Conservation (phyloP, 2,888 invertebrate species). For the Pollenia amentaria region DNA sequence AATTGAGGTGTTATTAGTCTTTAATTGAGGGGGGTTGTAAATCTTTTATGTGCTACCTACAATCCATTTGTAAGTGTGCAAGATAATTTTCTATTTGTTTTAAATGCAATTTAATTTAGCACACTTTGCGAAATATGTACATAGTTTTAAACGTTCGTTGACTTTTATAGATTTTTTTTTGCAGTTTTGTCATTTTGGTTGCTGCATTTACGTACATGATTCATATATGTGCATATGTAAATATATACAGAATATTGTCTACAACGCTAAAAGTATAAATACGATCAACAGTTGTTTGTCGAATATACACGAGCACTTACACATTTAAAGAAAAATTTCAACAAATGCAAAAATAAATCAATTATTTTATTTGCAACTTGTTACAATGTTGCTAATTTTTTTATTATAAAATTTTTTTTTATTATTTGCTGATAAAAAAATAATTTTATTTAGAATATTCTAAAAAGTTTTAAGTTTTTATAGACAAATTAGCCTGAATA, state of each 20-base stretch:
- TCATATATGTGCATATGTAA: constrained; percentile 23
- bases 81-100: constrained; percentile 31
- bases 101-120: constrained; percentile 52
- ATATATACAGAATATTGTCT: constrained; percentile 6
- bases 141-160: constrained; percentile 55
- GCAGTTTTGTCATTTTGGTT: constrained; percentile 15
- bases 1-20: constrained; percentile 15
- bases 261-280: constrained; percentile 21
- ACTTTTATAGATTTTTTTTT: constrained; percentile 35
- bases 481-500: no score
- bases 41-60: not conserved
- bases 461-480: no score
- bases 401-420: no score
- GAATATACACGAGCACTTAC: not conserved
- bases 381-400: constrained; percentile 34
- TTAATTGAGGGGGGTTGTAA: constrained; percentile 24
- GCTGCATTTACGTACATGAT: not conserved
- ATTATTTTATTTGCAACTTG: constrained; percentile 50
- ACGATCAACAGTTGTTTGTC: constrained; percentile 1
- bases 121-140: constrained; percentile 50
- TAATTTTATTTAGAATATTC: no score
- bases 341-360: constrained; percentile 27
- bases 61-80: constrained; percentile 10
- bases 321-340: not conserved
- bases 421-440: no score